Evolutionary conservation across 2,888 invertebrate species (phyloP).

Genomic region (Ectobius pallidus): DNA sequence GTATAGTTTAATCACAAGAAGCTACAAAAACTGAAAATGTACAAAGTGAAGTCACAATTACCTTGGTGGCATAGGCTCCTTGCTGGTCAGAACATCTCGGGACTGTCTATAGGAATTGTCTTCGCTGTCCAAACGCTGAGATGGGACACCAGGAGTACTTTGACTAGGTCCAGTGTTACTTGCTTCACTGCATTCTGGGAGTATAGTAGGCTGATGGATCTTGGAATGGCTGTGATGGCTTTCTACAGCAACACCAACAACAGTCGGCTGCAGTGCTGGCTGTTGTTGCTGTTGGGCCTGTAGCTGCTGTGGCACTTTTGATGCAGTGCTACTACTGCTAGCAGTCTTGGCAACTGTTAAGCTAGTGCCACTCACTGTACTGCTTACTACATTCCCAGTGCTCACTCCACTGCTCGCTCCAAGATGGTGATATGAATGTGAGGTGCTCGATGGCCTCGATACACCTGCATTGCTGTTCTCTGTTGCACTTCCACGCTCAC

Average conservation of each 20-base stretch:
- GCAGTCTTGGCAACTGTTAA: conserved; percentile 34
- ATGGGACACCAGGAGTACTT: conserved; percentile 30
- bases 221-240: conserved; percentile 42
- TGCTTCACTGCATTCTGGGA: conserved; percentile 39
- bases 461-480: conserved; percentile 20
- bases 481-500: conserved; percentile 39
- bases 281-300: not conserved
- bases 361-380: conserved; percentile 16
- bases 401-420: no score
- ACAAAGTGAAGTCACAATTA: conserved; percentile 4
- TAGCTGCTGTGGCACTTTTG: not conserved
- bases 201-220: conserved; percentile 32
- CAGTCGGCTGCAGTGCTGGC: not conserved
- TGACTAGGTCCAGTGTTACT: conserved; percentile 38
- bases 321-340: conserved; percentile 29
- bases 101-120: conserved; percentile 36
- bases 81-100: conserved; percentile 46
- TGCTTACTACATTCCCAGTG: conserved; percentile 22
- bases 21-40: no score
- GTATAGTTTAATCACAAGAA: no score
- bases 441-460: conserved; percentile 20
- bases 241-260: conserved; percentile 9
- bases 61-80: conserved; percentile 55
- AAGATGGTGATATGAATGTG: conserved; percentile 37
- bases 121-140: conserved; percentile 35